These are phyloP conservation scores for Dromococcyx pavoninus DNA, from an alignment of 2,797 vertebrate species.

Conservation along the genomic window DNA sequence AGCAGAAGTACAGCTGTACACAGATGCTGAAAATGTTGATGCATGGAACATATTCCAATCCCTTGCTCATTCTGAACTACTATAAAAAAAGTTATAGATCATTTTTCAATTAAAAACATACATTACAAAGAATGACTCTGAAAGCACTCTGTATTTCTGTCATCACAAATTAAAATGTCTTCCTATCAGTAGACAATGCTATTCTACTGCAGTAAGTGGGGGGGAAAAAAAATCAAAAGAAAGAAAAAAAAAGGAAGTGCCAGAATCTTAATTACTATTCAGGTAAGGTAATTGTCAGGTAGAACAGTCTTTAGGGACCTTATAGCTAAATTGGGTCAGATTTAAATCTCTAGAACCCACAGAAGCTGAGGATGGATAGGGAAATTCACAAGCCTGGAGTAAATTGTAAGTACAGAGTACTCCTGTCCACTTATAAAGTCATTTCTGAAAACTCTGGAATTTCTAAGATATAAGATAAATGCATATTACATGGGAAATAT, in stretches of 20 bases:
- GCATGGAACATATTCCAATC: neutral
- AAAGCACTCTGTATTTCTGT: slow-evolving; percentile 51
- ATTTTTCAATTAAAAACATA: slow-evolving; percentile 40
- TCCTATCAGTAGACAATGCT: slow-evolving; percentile 25
- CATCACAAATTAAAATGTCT: slow-evolving; percentile 30
- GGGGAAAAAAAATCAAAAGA: neutral
- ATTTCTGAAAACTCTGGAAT: slow-evolving; percentile 14
- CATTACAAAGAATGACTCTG: slow-evolving; percentile 16
- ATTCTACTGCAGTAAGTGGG: slow-evolving; percentile 20
- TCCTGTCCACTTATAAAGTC: slow-evolving; percentile 1
- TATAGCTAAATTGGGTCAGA: slow-evolving; percentile 36
- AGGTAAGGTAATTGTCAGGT: slow-evolving; percentile 54
- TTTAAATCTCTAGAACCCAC: slow-evolving; percentile 31
- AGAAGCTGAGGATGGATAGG: neutral
- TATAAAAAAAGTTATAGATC: slow-evolving; percentile 44
- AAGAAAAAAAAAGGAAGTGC: neutral
- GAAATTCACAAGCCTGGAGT: slow-evolving; percentile 6
- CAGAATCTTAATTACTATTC: slow-evolving; percentile 49
- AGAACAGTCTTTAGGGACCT: slow-evolving; percentile 30
- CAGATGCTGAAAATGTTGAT: slow-evolving; percentile 19
- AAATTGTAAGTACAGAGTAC: slow-evolving; percentile 5
- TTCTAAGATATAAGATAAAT: slow-evolving; percentile 65
- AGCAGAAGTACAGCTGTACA: neutral
- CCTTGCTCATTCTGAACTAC: slow-evolving; percentile 45
- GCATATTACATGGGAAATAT: slow-evolving; percentile 62